Evolutionary conservation across 2,888 invertebrate genomes (phyloP), one percentile per base, ranked within the genome.

Genomic region (Therioaphis trifolii): DNA sequence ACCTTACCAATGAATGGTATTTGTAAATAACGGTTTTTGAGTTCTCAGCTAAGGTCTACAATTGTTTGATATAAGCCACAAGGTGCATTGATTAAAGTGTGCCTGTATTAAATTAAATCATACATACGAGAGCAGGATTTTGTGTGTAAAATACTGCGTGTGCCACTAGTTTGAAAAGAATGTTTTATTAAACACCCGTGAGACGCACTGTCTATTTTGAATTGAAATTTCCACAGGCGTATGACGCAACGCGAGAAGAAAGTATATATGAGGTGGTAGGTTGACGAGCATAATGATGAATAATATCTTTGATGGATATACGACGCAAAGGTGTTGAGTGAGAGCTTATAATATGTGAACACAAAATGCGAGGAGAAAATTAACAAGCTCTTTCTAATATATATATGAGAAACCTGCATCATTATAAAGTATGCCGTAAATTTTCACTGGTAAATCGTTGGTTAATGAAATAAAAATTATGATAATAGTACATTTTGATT

Each of bases 261-360:
- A 52, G 52, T 21, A 40, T 43, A 14, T 55, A 1, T n/a, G 35
- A 5, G 9, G 63, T 24, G n/a, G 1, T 3, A n/a, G 49, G 40
- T 68, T 79, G 79, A 79, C 79, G 68, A 69, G 79, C 55, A 69
- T 79, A 79, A 79, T 55, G 69, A 79, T 69, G 69, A 69, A 79
- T 79, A 79, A 69, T 79, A 55, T n/a, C 69, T 69, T 68, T 79
- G 55, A 69, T 55, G 69, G 79, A 43, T 55, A 58, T 79, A 79
- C 52, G 40, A 40, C 52, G 40, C 15, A 58, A 79, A 79, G 27
- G 43, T 79, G 69, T 79, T 55, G 69, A 49, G 35, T 35, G 77
- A 55, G 79, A 40, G 69, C 69, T 79, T 43, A 69, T 69, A 77
- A 68, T 52, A 55, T 55, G 35, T 27, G 40, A 69, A 18, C n/a